Evolutionary conservation across 1,140 invertebrate genomes (phyloP), one percentile per base, ranked within the genome.

Genomic region (Drosophila nigrodunni): DNA sequence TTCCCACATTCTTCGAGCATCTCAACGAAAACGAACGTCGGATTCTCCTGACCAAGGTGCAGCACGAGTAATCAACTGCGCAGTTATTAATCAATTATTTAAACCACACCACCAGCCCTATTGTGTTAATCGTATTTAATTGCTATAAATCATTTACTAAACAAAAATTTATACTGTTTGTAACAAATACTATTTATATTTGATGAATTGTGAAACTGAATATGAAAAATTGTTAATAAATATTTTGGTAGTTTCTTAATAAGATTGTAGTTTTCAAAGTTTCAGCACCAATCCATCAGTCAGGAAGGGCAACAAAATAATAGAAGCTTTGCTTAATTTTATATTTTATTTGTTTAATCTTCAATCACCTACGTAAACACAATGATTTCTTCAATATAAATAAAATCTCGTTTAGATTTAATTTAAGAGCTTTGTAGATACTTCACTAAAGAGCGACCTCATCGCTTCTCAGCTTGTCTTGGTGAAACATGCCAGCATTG

Each of bases 1-100:
- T 95, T 68, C 92, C 92, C 7, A 93, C 81, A 7, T 95, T 95
- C 72, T 90, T 92, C 46, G 94, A 94, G 67, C 95, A 95, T 91
- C 92, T 95, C 4, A 95, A 93, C 15, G 87, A 82, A 35, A 21
- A 73, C 21, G 91, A 92, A 13, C 85, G 81, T 2, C 67, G 55
- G 3, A 13, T 74, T 7, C 43, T 86, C 41, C 35, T 83, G 1
- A 61, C 21, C 41, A 88, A 88, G 35, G 80, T 83, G 30, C 85
- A 88, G 10, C 75, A 66, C 37, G 78, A 87, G 15, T 82, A 87
- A 68, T 67, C 61, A 49, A 30, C 34, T n/a, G 2, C 18, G 7
- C 49, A 61, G 55, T 34, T 34, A 74, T 25, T 52, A 15, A 41
- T 41, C 11, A 37, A 57, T 3, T 25, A 35, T 43, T 10, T 35